Base-by-base conservation (phyloP, 2,797 vertebrate genomes). In the Aldrovandia affinis region DNA sequence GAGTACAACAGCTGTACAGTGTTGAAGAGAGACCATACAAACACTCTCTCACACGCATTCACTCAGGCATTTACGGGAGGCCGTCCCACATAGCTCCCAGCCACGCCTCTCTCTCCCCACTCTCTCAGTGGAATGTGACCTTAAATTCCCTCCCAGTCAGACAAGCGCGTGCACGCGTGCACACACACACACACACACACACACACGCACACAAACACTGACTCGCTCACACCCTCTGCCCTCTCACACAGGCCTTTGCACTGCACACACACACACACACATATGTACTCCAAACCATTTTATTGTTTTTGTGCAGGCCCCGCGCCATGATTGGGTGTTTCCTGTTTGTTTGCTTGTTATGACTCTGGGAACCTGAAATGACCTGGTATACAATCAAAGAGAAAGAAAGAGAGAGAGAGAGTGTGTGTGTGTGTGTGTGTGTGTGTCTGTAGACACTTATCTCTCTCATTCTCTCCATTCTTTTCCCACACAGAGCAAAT, bases 401-500 rank as follows among this genome's bases (percentile, higher is more conserved):
- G 47, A 12, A 12, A 50, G 47, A 50, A 12, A 50, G 47, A 50
- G 47, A 50, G 47, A 50, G 47, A 50, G 47, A 2, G 47, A 50
- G 36, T 20, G 14, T 75, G n/a, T 57, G 50, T 73, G 81, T 63
- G 80, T 44, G 25, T 33, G 55, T 52, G n/a, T 33, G 47, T 36
- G 15, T 25, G 80, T 44, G 80, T 63, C 25, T 50, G 36, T 30
- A 50, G 75, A 50, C 55, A 2, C 42, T 9, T 36, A 54, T 57
- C 70, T 55, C 52, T 82, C 55, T 86, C 10, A 30, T 44, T 78
- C 33, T 88, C 15, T 89, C 1, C 87, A 8, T 86, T 28, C 89
- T 68, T 80, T 36, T 30, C 57, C 86, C 83, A 87, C 85, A 83
- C 91, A 99, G 98, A 98, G 88, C 97, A 99, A 95, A 96, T 98